Evolutionary conservation across 2,113 vertebrate species (phyloP).

Genomic region (Protomyctophum bolini): DNA sequence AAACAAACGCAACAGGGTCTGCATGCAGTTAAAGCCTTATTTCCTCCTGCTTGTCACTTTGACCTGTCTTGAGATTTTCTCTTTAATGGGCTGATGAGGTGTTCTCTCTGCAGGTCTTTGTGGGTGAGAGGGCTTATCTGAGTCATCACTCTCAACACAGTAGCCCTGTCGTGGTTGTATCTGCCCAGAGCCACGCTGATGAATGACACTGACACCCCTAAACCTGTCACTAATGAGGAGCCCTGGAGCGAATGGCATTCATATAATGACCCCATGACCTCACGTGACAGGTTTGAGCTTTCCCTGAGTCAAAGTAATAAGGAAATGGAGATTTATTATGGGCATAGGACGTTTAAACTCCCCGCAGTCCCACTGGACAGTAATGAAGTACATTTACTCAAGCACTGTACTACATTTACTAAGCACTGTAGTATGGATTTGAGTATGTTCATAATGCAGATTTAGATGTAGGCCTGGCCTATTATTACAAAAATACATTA

Average conservation of each 20-base stretch:
- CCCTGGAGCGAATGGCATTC: slow-evolving; percentile 40
- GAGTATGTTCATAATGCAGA: too few relatives aligned
- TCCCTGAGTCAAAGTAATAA: too few relatives aligned
- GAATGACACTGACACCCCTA: slow-evolving; percentile 45
- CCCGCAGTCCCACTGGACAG: too few relatives aligned
- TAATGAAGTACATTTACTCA: too few relatives aligned
- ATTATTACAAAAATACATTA: too few relatives aligned
- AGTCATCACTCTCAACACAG: slow-evolving; percentile 23
- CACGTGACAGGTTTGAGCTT: neutral
- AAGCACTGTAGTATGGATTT: too few relatives aligned
- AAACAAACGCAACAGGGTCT: neutral
- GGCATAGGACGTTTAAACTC: too few relatives aligned
- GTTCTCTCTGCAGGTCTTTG: slow-evolving; percentile 21
- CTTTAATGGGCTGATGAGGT: slow-evolving; percentile 4
- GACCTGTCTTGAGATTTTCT: neutral
- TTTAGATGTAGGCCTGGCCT: too few relatives aligned
- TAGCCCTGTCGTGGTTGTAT: slow-evolving; percentile 33
- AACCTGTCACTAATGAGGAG: slow-evolving; percentile 59
- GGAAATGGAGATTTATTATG: too few relatives aligned
- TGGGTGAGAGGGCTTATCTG: slow-evolving; percentile 20
- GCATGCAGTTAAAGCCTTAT: slow-evolving; percentile 9
- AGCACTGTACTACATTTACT: too few relatives aligned
- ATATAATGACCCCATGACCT: neutral
- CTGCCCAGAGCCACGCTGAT: slow-evolving; percentile 37
- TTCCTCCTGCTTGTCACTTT: neutral